These are phyloP conservation scores for Trematocara unimaculatum DNA, from an alignment of 2,113 vertebrate species.

Conservation along the genomic window DNA sequence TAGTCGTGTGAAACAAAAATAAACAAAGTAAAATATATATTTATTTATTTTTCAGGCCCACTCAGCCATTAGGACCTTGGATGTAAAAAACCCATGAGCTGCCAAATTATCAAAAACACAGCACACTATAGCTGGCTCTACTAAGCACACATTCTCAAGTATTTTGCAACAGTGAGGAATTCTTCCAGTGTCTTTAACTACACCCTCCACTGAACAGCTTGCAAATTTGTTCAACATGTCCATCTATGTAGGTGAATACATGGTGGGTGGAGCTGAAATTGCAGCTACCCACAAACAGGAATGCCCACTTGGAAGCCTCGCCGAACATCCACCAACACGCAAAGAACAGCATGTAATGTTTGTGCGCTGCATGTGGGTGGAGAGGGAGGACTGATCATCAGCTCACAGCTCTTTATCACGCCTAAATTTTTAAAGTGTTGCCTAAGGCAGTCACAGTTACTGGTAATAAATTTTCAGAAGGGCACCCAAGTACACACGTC, in stretches of 20 bases:
- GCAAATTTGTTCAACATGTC: background rate
- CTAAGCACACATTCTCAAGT: background rate
- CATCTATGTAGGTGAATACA: background rate
- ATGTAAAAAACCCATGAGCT: background rate
- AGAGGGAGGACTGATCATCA: background rate
- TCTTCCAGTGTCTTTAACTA: background rate
- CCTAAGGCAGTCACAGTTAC: background rate
- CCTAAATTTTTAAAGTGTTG: background rate
- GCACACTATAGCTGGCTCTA: background rate
- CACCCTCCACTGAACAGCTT: background rate
- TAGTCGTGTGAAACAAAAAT: background rate
- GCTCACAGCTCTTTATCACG: background rate
- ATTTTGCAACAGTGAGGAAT: background rate
- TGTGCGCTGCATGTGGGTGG: background rate
- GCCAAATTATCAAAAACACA: background rate
- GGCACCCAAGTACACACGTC: background rate
- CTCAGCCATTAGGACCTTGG: background rate
- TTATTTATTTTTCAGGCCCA: background rate
- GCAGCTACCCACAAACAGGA: background rate
- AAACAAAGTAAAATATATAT: background rate
- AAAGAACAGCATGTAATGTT: background rate
- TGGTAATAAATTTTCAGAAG: background rate
- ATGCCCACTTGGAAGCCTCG: slow-evolving; percentile 1
- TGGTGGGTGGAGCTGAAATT: background rate
- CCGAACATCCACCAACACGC: background rate